Conservation (phyloP, 2,888 invertebrate species). For the Thyatira batis region DNA sequence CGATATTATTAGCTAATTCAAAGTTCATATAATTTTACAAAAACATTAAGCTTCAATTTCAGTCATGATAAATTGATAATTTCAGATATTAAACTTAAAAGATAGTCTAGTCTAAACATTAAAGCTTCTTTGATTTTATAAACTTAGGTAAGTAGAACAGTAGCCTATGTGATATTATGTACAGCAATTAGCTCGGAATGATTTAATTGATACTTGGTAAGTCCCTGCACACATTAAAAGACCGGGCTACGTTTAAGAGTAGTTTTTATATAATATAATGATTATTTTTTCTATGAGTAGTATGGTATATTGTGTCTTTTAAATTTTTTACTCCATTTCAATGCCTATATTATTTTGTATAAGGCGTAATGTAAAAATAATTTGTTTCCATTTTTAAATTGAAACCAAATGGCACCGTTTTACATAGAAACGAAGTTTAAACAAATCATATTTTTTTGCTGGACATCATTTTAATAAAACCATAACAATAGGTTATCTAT, state of each 20-base stretch:
- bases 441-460: neutral
- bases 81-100: conserved; percentile 44
- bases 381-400: neutral
- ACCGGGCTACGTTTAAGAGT: neutral
- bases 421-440: neutral
- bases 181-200: neutral
- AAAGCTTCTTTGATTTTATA: conserved; percentile 73
- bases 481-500: neutral
- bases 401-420: neutral
- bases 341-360: too few relatives aligned
- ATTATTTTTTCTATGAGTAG: too few relatives aligned
- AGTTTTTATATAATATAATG: too few relatives aligned
- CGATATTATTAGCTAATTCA: neutral
- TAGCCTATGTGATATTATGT: conserved; percentile 35
- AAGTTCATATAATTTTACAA: conserved; percentile 1
- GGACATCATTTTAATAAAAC: neutral
- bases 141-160: conserved; percentile 52
- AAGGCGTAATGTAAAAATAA: neutral
- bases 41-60: conserved; percentile 30
- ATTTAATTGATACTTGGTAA: neutral
- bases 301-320: too few relatives aligned
- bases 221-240: neutral
- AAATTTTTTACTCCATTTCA: too few relatives aligned
- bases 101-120: conserved; percentile 57
- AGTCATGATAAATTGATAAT: conserved; percentile 46